These are phyloP conservation scores for Caenorhabditis doughertyi DNA, from an alignment of 2,888 invertebrate genomes.

Conservation along the genomic window DNA sequence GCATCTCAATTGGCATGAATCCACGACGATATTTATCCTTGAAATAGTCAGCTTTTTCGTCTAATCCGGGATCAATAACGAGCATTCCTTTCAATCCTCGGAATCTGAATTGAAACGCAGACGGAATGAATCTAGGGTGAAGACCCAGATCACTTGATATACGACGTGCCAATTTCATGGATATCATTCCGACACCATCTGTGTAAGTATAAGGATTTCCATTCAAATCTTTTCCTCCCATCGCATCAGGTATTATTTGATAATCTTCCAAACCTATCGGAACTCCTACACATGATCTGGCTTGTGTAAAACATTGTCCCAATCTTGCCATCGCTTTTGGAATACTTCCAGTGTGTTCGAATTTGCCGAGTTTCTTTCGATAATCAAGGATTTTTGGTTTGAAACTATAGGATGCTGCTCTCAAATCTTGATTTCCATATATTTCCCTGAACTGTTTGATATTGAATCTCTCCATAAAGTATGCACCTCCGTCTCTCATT, in stretches of 20 bases:
- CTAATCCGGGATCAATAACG: constrained; percentile 74
- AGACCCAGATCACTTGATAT: constrained; percentile 16
- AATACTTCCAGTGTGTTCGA: constrained; percentile 65
- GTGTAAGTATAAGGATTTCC: constrained; percentile 58
- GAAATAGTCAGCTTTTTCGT: constrained; percentile 50
- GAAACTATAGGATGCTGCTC: neutral
- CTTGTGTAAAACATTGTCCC: constrained; percentile 83
- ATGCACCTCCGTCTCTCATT: constrained; percentile 81
- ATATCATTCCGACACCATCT: constrained; percentile 78
- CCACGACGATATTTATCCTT: neutral
- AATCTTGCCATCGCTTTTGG: constrained; percentile 83
- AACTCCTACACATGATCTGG: constrained; percentile 16
- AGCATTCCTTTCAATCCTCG: constrained; percentile 81
- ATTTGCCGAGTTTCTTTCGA: constrained; percentile 40
- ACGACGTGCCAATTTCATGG: constrained; percentile 12
- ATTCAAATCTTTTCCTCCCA: constrained; percentile 44
- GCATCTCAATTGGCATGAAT: neutral
- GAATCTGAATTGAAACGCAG: constrained; percentile 75
- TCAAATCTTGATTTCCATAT: neutral
- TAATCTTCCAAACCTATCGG: neutral
- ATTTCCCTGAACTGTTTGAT: neutral
- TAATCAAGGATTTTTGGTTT: constrained; percentile 47
- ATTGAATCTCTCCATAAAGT: constrained; percentile 66
- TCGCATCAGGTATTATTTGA: neutral
- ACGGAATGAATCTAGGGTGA: neutral